These are phyloP conservation scores for Helarctos malayanus DNA, from an alignment of 2,797 vertebrate genomes.

Conservation along the genomic window DNA sequence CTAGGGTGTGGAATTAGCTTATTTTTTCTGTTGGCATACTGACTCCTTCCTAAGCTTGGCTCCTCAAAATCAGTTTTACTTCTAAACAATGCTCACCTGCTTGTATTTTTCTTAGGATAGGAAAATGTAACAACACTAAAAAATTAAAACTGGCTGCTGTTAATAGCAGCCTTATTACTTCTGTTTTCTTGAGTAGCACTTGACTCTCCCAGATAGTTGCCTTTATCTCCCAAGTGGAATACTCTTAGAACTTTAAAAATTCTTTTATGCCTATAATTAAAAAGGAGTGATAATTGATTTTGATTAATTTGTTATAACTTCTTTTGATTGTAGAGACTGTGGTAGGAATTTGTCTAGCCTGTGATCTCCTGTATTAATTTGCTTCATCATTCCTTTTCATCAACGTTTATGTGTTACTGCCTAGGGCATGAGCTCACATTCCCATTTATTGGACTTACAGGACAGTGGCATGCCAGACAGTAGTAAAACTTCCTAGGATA, in stretches of 20 bases:
- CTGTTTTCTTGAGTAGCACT: slow-evolving; percentile 50
- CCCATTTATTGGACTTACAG: slow-evolving; percentile 62
- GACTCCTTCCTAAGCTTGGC: slow-evolving; percentile 6
- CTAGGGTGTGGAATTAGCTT: background rate
- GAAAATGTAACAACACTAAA: slow-evolving; percentile 21
- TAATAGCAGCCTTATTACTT: slow-evolving; percentile 54
- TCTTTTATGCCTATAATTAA: background rate
- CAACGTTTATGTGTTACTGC: slow-evolving; percentile 49
- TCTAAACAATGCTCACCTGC: slow-evolving; percentile 26
- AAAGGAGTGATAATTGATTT: slow-evolving; percentile 54
- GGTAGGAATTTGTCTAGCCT: slow-evolving; percentile 34
- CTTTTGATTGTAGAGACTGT: slow-evolving; percentile 6
- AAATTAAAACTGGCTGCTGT: background rate
- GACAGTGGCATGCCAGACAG: slow-evolving; percentile 9
- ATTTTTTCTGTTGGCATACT: slow-evolving; percentile 33
- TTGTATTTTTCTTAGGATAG: slow-evolving; percentile 45
- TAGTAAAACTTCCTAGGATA: background rate
- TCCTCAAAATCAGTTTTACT: slow-evolving; percentile 54
- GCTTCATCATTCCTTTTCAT: slow-evolving; percentile 31
- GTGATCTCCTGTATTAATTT: slow-evolving; percentile 29
- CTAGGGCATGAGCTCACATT: slow-evolving; percentile 70
- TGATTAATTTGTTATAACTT: slow-evolving; percentile 69
- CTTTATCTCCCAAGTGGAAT: background rate
- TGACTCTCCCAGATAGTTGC: slow-evolving; percentile 21
- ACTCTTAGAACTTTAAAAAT: background rate